phyloP scores from a whole-genome alignment of 2,113 vertebrate species.

The Neotragus pygmaeus region DNA sequence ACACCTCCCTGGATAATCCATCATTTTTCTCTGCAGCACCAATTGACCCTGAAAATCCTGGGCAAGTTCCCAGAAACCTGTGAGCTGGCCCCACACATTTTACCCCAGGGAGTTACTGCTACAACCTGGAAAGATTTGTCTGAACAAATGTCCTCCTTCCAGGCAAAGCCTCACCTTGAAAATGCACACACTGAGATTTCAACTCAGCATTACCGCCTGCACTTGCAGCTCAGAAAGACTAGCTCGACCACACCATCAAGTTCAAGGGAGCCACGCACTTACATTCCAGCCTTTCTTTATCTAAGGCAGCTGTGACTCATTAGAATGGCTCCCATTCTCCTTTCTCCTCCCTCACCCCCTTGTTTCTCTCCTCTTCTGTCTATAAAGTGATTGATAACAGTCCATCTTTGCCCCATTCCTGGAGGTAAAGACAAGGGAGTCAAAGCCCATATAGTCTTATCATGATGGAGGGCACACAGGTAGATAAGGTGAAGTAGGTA shows the following conservation, averaged over 20 bases:
- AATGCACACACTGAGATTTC: not conserved
- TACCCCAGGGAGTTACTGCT: not conserved
- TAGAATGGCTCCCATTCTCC: not conserved
- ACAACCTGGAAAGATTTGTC: not conserved
- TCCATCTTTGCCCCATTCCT: not conserved
- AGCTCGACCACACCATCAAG: not conserved
- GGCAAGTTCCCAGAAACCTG: conserved; percentile 59
- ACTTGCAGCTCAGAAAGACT: not conserved
- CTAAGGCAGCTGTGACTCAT: not conserved
- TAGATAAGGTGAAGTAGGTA: not conserved
- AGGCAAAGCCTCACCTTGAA: not conserved
- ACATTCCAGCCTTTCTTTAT: not conserved
- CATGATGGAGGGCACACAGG: not conserved
- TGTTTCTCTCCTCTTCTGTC: not conserved
- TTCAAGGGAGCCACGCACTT: not conserved
- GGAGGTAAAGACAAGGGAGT: not conserved
- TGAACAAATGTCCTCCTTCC: not conserved
- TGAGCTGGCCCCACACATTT: not conserved
- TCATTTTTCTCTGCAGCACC: conserved; percentile 46
- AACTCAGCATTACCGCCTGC: not conserved
- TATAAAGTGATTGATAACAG: not conserved
- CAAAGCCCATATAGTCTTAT: not conserved
- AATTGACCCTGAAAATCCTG: conserved; percentile 56
- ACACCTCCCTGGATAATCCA: conserved; percentile 54
- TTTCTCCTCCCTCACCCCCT: not conserved